These are phyloP conservation scores for Hetaerina titia DNA, from an alignment of 2,888 invertebrate genomes.

Conservation along the genomic window DNA sequence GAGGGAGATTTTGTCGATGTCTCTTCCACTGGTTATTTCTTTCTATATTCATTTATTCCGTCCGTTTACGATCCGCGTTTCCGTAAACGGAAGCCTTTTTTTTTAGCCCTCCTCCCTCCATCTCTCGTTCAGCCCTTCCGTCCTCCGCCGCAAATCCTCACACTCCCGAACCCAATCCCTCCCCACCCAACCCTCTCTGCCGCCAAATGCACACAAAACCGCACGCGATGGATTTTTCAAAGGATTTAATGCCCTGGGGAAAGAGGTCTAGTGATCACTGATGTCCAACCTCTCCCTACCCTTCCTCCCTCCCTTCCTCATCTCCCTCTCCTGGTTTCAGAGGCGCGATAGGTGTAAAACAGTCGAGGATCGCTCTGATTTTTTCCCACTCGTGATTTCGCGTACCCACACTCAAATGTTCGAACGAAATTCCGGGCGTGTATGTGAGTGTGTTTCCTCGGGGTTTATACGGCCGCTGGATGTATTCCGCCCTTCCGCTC, in stretches of 20 bases:
- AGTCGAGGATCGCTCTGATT: background rate
- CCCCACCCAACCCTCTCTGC: too few species aligned
- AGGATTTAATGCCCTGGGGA: background rate
- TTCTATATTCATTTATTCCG: too few species aligned
- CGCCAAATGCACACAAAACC: background rate
- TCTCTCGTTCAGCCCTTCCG: too few species aligned
- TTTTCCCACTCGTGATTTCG: background rate
- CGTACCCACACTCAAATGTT: background rate
- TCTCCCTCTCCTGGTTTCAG: background rate
- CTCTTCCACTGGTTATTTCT: too few species aligned
- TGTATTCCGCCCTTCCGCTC: background rate
- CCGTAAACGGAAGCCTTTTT: too few species aligned
- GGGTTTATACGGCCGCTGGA: background rate
- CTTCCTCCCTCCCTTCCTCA: background rate
- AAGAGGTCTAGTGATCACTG: background rate
- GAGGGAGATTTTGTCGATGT: too few species aligned
- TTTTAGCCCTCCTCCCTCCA: too few species aligned
- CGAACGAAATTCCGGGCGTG: background rate
- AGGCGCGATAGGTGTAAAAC: background rate
- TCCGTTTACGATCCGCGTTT: too few species aligned
- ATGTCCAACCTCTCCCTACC: background rate
- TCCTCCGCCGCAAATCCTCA: background rate
- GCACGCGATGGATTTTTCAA: conserved; percentile 17
- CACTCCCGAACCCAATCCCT: background rate
- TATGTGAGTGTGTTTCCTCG: background rate